Percentiles rank a stretch among this genome's conserved stretches.
These are phyloP conservation scores for Barnardius zonarius DNA, from an alignment of 2,113 vertebrate genomes.

Conservation along the genomic window DNA sequence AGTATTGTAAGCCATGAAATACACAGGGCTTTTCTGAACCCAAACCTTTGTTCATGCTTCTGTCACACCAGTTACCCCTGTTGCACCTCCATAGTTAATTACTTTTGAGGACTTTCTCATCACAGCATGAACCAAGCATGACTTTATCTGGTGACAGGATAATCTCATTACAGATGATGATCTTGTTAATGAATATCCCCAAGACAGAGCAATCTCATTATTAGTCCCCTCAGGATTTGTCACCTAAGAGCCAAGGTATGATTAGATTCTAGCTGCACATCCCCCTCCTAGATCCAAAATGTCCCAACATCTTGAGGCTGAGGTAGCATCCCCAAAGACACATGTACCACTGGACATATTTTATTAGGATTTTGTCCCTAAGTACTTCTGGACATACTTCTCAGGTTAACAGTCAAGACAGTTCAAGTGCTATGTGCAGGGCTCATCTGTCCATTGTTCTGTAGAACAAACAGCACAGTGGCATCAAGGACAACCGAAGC, in stretches of 20 bases:
- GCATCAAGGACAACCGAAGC: background rate
- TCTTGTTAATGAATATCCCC: slow-evolving; percentile 73
- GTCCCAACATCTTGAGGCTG: background rate
- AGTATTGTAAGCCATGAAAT: background rate
- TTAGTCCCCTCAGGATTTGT: slow-evolving; percentile 70
- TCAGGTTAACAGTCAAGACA: background rate
- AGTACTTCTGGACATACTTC: background rate
- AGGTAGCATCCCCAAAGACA: background rate
- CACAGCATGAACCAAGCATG: slow-evolving; percentile 39
- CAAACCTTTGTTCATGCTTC: background rate
- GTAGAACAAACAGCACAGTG: background rate
- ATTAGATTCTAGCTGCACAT: background rate
- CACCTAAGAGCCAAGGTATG: slow-evolving; percentile 46
- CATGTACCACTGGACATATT: background rate
- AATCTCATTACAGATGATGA: slow-evolving; percentile 72
- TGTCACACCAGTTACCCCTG: background rate
- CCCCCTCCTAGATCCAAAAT: background rate
- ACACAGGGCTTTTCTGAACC: background rate
- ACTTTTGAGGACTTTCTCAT: slow-evolving; percentile 68
- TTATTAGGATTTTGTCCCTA: background rate
- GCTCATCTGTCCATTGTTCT: background rate
- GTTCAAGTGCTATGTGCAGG: background rate
- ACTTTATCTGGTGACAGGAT: slow-evolving; percentile 67
- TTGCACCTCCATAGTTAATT: slow-evolving; percentile 55
- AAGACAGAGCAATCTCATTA: slow-evolving; percentile 72